Percentiles rank a stretch among this genome's conserved stretches.
phyloP scores from a whole-genome alignment of 92 coral and sea anemone species.

The Micromussa lordhowensis region DNA sequence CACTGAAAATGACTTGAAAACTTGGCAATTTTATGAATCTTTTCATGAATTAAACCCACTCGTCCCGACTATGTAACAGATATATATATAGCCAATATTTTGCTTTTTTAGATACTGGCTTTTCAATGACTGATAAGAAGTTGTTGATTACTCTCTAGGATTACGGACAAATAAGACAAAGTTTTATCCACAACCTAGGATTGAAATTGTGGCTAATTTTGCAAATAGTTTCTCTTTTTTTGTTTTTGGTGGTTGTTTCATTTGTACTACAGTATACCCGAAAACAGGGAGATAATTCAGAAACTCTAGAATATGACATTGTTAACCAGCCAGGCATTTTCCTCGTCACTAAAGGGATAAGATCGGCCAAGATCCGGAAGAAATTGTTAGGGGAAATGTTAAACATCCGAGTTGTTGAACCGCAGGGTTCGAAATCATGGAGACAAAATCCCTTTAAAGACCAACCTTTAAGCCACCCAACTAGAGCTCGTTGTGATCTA shows the following conservation, averaged over 20 bases:
- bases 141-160: neutral
- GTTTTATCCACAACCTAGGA: neutral
- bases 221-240: neutral
- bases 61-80: neutral
- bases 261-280: neutral
- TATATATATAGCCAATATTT: neutral
- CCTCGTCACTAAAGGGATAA: neutral
- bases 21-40: neutral
- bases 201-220: neutral
- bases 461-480: constrained; percentile 11
- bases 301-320: neutral
- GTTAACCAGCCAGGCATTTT: neutral
- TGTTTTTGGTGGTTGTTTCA: neutral
- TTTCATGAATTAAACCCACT: neutral
- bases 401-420: neutral
- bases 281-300: neutral
- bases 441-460: neutral
- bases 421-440: neutral
- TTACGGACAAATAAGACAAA: constrained; percentile 2
- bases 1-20: neutral
- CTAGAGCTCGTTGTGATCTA: neutral
- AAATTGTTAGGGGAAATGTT: neutral
- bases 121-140: neutral
- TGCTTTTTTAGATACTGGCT: neutral
- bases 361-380: neutral